phyloP scores from a whole-genome alignment of 2,888 invertebrate genomes.

The Dolichomitus sp. region DNA sequence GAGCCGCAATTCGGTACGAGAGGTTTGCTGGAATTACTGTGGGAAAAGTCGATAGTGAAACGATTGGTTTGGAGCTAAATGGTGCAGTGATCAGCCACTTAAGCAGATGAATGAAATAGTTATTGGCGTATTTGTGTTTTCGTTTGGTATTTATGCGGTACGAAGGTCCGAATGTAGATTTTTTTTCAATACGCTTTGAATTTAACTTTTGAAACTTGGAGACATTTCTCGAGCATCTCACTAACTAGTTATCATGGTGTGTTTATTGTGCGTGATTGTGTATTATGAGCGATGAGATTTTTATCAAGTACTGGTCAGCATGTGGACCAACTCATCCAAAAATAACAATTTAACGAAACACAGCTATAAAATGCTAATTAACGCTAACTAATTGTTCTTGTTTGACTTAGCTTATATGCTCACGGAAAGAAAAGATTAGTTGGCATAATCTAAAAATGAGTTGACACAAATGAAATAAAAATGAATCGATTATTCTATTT shows the following conservation, averaged over 20 bases:
- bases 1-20: conserved; percentile 20
- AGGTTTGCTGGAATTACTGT: conserved; percentile 39
- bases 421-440: too few relatives aligned
- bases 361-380: too few relatives aligned
- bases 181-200: neutral
- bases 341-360: too few relatives aligned
- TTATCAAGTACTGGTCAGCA: too few relatives aligned
- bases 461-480: too few relatives aligned
- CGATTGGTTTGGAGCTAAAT: neutral
- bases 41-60: conserved; percentile 44
- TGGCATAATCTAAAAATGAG: too few relatives aligned
- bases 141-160: neutral
- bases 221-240: neutral
- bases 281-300: too few relatives aligned
- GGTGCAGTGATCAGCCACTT: neutral
- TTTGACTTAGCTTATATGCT: too few relatives aligned
- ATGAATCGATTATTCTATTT: too few relatives aligned
- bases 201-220: neutral
- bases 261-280: too few relatives aligned
- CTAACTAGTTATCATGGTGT: neutral
- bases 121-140: neutral
- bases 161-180: neutral
- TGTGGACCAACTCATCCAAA: too few relatives aligned
- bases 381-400: too few relatives aligned
- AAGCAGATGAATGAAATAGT: neutral